phyloP scores from a whole-genome alignment of 1,140 invertebrate genomes.

The Sitodiplosis mosellana region DNA sequence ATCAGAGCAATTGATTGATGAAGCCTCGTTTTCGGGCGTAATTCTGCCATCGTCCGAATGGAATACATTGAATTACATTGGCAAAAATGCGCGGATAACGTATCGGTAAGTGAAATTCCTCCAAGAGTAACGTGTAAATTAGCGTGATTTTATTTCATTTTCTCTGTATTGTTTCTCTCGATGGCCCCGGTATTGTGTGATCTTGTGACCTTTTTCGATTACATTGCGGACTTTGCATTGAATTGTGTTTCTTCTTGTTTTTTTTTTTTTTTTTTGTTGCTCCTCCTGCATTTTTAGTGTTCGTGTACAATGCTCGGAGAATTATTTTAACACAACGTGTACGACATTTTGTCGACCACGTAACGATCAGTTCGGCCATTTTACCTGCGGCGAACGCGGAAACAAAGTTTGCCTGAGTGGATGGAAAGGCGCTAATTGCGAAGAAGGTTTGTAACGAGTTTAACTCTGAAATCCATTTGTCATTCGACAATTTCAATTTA shows the following conservation, averaged over 20 bases:
- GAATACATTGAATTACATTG: conserved; percentile 73
- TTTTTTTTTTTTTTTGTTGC: not conserved
- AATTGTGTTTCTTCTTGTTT: not conserved
- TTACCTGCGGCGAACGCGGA: conserved; percentile 70
- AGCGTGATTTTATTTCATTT: not conserved
- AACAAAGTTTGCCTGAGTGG: conserved; percentile 81
- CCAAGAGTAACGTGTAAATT: too few relatives aligned
- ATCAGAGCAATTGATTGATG: conserved; percentile 58
- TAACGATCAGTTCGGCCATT: conserved; percentile 88
- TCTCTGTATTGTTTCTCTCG: not conserved
- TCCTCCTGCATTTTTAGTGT: too few relatives aligned
- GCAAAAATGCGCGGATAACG: conserved; percentile 50
- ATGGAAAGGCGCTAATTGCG: conserved; percentile 86
- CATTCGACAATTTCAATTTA: not conserved
- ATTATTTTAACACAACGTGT: conserved; percentile 91
- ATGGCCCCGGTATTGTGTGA: not conserved
- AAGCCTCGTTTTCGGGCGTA: conserved; percentile 75
- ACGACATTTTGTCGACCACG: conserved; percentile 80
- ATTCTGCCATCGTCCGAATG: conserved; percentile 73
- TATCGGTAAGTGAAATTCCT: conserved; percentile 34
- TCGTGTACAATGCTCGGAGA: conserved; percentile 71
- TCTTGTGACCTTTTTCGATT: not conserved
- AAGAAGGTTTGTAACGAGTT: conserved; percentile 47
- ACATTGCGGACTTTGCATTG: not conserved
- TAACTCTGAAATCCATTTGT: not conserved